Conservation (phyloP, 1,140 invertebrate genomes). For the Batillaria attramentaria region DNA sequence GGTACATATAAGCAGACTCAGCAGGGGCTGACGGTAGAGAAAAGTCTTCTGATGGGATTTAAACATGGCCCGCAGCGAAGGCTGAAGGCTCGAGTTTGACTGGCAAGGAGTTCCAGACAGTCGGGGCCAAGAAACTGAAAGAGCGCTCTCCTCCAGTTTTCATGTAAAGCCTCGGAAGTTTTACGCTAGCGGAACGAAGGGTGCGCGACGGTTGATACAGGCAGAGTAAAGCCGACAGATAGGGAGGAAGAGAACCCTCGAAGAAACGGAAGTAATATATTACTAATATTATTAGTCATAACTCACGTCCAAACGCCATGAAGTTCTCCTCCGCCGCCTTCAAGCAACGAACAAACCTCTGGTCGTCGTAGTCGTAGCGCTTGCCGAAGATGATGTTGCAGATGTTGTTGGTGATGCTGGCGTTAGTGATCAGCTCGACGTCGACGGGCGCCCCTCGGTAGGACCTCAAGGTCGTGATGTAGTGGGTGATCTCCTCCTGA, state of each 20-base stretch:
- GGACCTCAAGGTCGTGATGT: too few species aligned
- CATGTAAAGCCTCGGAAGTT: too few species aligned
- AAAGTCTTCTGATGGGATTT: too few species aligned
- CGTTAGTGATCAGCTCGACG: constrained; percentile 19
- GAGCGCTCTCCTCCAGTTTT: too few species aligned
- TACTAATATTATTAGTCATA: neutral
- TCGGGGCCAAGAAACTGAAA: too few species aligned
- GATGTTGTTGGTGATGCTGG: constrained; percentile 82
- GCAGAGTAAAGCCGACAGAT: neutral
- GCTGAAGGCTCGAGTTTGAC: too few species aligned
- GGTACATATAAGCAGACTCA: too few species aligned
- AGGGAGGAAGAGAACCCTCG: neutral
- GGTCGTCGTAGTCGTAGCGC: constrained; percentile 74
- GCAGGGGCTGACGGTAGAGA: too few species aligned
- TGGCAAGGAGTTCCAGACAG: too few species aligned
- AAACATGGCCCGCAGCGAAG: too few species aligned
- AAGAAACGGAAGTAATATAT: neutral
- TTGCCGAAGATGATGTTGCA: constrained; percentile 90
- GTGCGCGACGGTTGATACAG: neutral
- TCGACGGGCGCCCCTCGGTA: too few species aligned
- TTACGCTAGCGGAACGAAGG: neutral
- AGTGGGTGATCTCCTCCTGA: too few species aligned
- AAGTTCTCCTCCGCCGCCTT: constrained; percentile 8
- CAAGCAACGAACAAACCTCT: constrained; percentile 28
- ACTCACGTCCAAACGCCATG: neutral